These are phyloP conservation scores for Drosophila repletoides DNA, from an alignment of 1,140 invertebrate genomes.

Conservation along the genomic window DNA sequence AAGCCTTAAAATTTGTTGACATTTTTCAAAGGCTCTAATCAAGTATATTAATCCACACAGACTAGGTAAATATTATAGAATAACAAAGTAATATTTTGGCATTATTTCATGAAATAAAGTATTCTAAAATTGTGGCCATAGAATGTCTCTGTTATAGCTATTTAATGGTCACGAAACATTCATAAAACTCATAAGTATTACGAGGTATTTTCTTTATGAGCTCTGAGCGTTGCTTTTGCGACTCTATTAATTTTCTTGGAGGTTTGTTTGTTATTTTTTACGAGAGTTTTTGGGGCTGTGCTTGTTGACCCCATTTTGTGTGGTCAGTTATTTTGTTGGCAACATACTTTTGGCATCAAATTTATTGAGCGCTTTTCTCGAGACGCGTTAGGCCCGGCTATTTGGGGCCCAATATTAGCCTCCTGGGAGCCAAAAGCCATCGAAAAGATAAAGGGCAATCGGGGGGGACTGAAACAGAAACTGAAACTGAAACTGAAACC, in stretches of 20 bases:
- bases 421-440: constrained; percentile 23
- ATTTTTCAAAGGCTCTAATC: too few species aligned
- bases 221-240: constrained; percentile 3
- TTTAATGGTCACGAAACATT: constrained; percentile 2
- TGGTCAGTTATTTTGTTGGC: constrained; percentile 14
- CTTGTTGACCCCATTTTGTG: constrained; percentile 2
- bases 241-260: constrained; percentile 5
- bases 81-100: too few species aligned
- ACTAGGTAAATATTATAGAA: too few species aligned
- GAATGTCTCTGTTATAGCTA: constrained; percentile 11
- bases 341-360: constrained; percentile 36
- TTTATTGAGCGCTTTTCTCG: constrained; percentile 28
- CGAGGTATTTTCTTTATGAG: constrained; percentile 28
- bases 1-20: too few species aligned
- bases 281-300: constrained; percentile 6
- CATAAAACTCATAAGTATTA: constrained; percentile 22
- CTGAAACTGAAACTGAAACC: constrained; percentile 47
- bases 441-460: constrained; percentile 54
- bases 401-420: neutral
- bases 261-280: constrained; percentile 36
- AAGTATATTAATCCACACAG: too few species aligned
- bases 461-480: constrained; percentile 27
- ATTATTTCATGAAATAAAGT: constrained; percentile 2
- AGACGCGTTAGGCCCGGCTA: constrained; percentile 18
- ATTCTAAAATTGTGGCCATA: neutral